phyloP scores from a whole-genome alignment of 2,113 vertebrate species.

The Poecile atricapillus region DNA sequence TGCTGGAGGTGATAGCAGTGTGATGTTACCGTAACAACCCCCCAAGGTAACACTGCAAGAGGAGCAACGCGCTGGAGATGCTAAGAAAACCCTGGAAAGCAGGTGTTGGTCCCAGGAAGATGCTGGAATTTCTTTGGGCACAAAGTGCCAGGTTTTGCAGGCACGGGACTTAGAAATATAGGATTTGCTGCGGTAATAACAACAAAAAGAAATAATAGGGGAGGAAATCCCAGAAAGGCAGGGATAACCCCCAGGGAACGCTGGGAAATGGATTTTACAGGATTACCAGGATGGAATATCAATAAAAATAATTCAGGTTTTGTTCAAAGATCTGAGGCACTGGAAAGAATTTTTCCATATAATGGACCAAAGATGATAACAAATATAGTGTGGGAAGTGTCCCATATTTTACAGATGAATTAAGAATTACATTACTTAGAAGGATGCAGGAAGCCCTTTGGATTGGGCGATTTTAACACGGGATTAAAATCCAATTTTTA shows the following conservation, averaged over 20 bases:
- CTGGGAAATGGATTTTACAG: not conserved
- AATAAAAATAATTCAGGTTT: not conserved
- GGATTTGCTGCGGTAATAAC: not conserved
- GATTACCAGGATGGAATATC: not conserved
- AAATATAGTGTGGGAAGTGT: not conserved
- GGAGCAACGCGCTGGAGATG: not conserved
- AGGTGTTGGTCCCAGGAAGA: too few species aligned
- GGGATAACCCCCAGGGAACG: fast-evolving
- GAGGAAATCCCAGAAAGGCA: too few species aligned
- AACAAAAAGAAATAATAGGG: too few species aligned
- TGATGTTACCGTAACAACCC: fast-evolving
- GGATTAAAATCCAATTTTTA: not conserved
- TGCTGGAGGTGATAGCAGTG: too few species aligned
- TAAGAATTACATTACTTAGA: fast-evolving
- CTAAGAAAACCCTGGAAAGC: too few species aligned
- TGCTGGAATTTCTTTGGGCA: fast-evolving
- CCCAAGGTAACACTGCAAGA: not conserved
- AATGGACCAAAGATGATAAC: not conserved
- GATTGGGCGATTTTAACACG: not conserved
- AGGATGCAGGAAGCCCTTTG: not conserved
- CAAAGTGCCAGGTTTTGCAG: not conserved
- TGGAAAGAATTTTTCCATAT: not conserved
- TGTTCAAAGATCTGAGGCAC: not conserved
- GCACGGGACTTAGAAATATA: not conserved
- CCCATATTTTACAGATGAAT: not conserved